Conservation (phyloP, 2,888 invertebrate genomes). For the Zaprionus bogoriensis region DNA sequence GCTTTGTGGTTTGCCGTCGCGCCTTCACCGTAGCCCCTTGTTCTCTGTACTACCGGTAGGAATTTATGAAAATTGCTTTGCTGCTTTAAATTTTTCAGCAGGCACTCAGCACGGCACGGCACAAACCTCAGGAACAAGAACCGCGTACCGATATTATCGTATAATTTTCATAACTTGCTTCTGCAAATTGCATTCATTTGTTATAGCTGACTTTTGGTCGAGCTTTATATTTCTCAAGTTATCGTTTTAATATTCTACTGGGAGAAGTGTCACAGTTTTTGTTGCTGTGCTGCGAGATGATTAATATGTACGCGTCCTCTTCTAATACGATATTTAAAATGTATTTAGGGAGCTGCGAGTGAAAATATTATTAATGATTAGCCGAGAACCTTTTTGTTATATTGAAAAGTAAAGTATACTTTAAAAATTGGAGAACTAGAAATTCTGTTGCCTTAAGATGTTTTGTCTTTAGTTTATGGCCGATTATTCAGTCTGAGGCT, state of each 20-base stretch:
- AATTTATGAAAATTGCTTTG: slow-evolving; percentile 65
- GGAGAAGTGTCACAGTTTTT: not conserved
- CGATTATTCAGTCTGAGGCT: too few species aligned
- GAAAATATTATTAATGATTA: not conserved
- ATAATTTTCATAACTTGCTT: slow-evolving; percentile 41
- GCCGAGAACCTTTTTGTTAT: not conserved
- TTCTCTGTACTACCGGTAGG: slow-evolving; percentile 26
- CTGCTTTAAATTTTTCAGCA: slow-evolving; percentile 64
- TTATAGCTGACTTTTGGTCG: slow-evolving; percentile 14
- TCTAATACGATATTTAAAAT: not conserved
- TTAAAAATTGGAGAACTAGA: too few species aligned
- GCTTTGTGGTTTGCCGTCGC: slow-evolving; percentile 55
- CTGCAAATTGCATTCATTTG: slow-evolving; percentile 55
- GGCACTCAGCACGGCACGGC: slow-evolving; percentile 41
- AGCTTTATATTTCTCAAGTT: slow-evolving; percentile 12
- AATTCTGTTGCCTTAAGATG: too few species aligned
- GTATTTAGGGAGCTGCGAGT: not conserved
- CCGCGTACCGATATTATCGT: slow-evolving; percentile 8
- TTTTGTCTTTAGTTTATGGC: too few species aligned
- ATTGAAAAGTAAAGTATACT: too few species aligned
- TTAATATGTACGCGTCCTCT: not conserved
- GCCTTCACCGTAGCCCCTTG: not conserved
- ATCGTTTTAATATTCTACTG: slow-evolving; percentile 34
- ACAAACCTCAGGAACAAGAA: not conserved
- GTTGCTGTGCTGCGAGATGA: not conserved